Evolutionary conservation across 2,113 vertebrate genomes (phyloP).

Genomic region (Columba livia): DNA sequence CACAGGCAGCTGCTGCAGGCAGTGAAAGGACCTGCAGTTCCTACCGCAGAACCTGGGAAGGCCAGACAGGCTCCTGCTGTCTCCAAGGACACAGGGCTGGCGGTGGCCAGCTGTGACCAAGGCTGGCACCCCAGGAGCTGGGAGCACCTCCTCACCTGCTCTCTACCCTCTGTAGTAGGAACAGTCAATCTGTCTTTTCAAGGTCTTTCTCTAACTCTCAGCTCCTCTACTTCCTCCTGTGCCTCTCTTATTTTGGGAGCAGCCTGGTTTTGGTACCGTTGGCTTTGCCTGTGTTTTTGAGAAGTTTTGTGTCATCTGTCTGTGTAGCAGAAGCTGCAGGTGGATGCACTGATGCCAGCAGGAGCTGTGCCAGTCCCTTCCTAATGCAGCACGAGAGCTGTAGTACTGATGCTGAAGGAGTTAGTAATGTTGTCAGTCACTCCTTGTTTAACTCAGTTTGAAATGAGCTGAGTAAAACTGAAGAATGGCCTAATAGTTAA

Average conservation of each 20-base stretch:
- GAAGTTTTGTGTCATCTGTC: neutral
- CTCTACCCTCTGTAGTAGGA: neutral
- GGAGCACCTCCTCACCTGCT: neutral
- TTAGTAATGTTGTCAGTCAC: constrained; percentile 16
- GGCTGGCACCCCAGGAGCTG: neutral
- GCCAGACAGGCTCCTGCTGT: neutral
- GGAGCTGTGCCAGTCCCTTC: neutral
- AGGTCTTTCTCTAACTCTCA: neutral
- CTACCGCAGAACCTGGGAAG: neutral
- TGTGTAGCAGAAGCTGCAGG: neutral
- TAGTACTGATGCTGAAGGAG: neutral
- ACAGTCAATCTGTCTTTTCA: neutral
- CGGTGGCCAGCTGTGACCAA: no score
- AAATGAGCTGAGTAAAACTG: constrained; percentile 15
- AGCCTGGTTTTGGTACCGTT: neutral
- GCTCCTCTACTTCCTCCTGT: neutral
- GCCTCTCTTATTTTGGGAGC: fast-evolving
- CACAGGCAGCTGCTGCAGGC: neutral
- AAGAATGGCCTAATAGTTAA: constrained; percentile 30
- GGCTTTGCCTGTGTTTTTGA: neutral
- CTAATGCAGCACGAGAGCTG: neutral
- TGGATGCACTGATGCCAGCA: neutral
- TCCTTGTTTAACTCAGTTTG: neutral
- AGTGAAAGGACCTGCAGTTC: neutral
- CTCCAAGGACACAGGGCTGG: neutral